These are phyloP conservation scores for Bacillus rossius DNA, from an alignment of 1,140 invertebrate genomes.

Conservation along the genomic window DNA sequence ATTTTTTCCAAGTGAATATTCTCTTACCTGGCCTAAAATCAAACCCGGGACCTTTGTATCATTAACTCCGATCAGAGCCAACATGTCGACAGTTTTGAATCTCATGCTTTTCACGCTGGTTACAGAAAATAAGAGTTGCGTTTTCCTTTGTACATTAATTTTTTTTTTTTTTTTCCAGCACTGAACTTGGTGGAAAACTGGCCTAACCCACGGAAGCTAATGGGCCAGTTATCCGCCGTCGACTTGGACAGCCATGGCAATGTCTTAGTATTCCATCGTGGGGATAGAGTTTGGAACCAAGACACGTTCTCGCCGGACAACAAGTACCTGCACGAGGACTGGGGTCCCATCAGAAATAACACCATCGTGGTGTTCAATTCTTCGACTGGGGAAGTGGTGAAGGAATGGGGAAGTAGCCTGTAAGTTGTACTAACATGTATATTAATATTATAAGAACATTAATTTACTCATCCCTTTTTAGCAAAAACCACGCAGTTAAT, in stretches of 20 bases:
- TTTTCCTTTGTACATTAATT: too few relatives aligned
- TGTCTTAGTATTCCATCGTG: conserved; percentile 81
- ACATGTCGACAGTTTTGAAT: too few relatives aligned
- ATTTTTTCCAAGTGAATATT: too few relatives aligned
- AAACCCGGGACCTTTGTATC: too few relatives aligned
- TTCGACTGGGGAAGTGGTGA: conserved; percentile 59
- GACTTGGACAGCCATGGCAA: conserved; percentile 66
- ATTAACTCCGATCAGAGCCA: too few relatives aligned
- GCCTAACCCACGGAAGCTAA: neutral
- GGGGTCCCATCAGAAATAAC: conserved; percentile 63
- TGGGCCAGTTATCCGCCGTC: conserved; percentile 78
- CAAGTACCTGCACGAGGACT: conserved; percentile 50
- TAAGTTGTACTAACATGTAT: conserved; percentile 47
- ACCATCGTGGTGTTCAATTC: conserved; percentile 71
- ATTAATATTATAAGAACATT: too few relatives aligned
- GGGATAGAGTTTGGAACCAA: conserved; percentile 61
- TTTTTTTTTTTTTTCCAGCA: too few relatives aligned
- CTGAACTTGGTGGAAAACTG: conserved; percentile 1
- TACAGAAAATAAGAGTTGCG: too few relatives aligned
- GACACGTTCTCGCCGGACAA: conserved; percentile 58
- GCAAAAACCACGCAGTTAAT: too few relatives aligned
- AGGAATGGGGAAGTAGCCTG: conserved; percentile 75
- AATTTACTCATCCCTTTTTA: too few relatives aligned
- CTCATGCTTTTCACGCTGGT: too few relatives aligned
- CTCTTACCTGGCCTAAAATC: too few relatives aligned